phyloP scores from a whole-genome alignment of 2,797 vertebrate species.

The Erethizon dorsatum region DNA sequence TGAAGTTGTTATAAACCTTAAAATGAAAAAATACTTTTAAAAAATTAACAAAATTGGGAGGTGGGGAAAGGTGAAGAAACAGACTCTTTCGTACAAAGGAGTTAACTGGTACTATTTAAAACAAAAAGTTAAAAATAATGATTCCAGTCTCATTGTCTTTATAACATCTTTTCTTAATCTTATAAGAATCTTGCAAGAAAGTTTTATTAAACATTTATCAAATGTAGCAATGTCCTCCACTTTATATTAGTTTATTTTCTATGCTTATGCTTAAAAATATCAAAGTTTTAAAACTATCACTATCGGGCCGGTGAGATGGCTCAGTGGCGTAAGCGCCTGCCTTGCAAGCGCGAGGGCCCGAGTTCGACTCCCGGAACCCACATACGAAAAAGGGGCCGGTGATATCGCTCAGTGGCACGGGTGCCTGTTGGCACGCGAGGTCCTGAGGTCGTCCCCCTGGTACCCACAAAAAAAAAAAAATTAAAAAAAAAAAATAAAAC shows the following conservation, averaged over 20 bases:
- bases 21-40: neutral
- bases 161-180: conserved; percentile 42
- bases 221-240: neutral
- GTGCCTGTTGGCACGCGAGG: too few relatives aligned
- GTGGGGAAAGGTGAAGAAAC: neutral
- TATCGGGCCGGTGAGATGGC: too few relatives aligned
- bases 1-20: conserved; percentile 29
- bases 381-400: too few relatives aligned
- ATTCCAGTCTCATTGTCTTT: conserved; percentile 13
- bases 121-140: conserved; percentile 44
- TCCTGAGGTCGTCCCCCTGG: too few relatives aligned
- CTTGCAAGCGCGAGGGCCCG: too few relatives aligned
- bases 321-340: too few relatives aligned
- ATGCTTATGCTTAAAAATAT: conserved; percentile 60
- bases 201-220: conserved; percentile 12
- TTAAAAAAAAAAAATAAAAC: too few relatives aligned
- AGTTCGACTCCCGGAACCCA: too few relatives aligned
- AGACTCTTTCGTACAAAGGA: neutral
- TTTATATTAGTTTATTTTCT: conserved; percentile 60
- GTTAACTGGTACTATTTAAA: conserved; percentile 50
- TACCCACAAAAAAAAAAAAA: too few relatives aligned
- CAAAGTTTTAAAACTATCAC: conserved; percentile 17
- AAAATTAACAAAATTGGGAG: neutral
- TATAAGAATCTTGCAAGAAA: conserved; percentile 47
- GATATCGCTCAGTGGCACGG: too few relatives aligned